Conservation (phyloP, 2,888 invertebrate genomes). For the Drosophila monieri region DNA sequence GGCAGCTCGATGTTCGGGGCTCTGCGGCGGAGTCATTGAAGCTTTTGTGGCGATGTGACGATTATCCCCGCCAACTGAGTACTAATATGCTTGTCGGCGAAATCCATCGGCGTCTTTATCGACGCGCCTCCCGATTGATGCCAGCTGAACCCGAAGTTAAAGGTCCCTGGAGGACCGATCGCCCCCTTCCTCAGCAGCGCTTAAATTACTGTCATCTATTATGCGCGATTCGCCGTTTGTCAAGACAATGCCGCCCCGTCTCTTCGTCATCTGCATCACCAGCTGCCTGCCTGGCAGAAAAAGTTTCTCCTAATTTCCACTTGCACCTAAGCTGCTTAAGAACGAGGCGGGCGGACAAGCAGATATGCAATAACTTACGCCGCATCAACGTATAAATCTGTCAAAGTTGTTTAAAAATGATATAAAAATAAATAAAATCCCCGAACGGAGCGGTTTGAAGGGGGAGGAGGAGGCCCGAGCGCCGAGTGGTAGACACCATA, state of each 20-base stretch:
- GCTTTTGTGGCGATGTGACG: no score
- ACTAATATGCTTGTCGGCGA: no score
- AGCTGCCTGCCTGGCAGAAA: conserved; percentile 15
- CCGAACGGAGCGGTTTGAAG: conserved; percentile 43
- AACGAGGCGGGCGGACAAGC: conserved; percentile 13
- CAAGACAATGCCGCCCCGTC: conserved; percentile 5
- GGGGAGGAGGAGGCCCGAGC: conserved; percentile 9
- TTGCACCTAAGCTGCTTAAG: conserved; percentile 20
- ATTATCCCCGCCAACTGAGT: no score
- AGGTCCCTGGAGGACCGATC: not conserved
- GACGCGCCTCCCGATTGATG: not conserved
- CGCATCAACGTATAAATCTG: conserved; percentile 74
- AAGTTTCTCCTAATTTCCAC: conserved; percentile 24
- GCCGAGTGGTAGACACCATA: conserved; percentile 28
- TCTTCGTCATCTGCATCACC: conserved; percentile 15
- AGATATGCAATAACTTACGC: conserved; percentile 72
- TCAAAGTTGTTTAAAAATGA: conserved; percentile 75
- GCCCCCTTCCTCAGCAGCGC: not conserved
- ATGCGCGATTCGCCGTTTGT: conserved; percentile 18
- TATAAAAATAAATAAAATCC: conserved; percentile 75
- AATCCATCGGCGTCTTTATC: no score
- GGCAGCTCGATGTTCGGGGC: no score
- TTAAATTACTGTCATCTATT: conserved; percentile 24
- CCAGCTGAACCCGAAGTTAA: not conserved
- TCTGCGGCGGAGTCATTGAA: no score